Conservation (phyloP, 2,113 vertebrate species). For the Perca fluviatilis region DNA sequence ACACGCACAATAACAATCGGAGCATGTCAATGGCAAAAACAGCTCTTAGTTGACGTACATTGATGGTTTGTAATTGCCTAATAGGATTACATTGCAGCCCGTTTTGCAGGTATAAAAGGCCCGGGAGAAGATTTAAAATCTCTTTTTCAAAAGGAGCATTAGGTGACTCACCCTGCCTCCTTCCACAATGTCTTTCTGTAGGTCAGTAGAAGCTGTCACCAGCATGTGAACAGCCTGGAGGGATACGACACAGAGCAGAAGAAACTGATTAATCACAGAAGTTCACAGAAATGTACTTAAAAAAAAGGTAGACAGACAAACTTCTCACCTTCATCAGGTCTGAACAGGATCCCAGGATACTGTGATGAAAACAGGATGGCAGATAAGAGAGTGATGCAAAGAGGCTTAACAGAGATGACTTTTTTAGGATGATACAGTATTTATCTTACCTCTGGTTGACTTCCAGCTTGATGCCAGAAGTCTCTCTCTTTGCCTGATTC, state of each 20-base stretch:
- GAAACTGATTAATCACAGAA: background rate
- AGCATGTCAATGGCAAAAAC: too few relatives aligned
- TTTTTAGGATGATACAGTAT: background rate
- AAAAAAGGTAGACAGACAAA: background rate
- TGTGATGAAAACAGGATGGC: constrained; percentile 56
- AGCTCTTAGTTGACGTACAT: too few relatives aligned
- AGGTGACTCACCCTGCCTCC: constrained; percentile 90
- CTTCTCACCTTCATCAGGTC: constrained; percentile 89
- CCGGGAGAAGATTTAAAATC: background rate
- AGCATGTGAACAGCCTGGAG: constrained; percentile 91
- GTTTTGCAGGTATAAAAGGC: too few relatives aligned
- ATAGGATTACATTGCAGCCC: too few relatives aligned
- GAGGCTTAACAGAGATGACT: fast-evolving
- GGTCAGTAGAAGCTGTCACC: constrained; percentile 91
- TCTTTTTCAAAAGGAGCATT: background rate
- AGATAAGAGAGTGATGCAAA: background rate
- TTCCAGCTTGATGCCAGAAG: constrained; percentile 92
- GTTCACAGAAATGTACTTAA: background rate
- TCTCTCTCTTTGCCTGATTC: constrained; percentile 90
- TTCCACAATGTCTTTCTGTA: constrained; percentile 97
- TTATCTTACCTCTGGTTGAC: constrained; percentile 93
- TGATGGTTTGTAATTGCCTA: too few relatives aligned
- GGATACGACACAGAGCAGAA: background rate
- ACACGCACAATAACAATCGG: too few relatives aligned
- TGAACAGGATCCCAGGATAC: constrained; percentile 96